A percentile compares a stretch with the other conserved stretches of the same genome.
Conservation (phyloP, 2,113 vertebrate species). For the Poeciliopsis occidentalis region DNA sequence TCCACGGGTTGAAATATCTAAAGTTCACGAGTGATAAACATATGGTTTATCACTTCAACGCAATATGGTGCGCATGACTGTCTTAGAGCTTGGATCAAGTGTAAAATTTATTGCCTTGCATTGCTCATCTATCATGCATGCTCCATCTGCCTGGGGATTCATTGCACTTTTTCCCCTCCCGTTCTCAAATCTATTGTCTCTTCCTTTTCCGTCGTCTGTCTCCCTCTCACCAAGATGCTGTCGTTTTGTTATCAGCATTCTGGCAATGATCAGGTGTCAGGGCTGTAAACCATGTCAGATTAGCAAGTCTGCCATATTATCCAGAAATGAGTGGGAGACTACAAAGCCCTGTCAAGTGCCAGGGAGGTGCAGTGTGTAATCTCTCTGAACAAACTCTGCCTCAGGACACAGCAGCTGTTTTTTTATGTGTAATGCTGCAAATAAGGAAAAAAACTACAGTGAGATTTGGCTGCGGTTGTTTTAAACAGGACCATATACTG, state of each 20-base stretch:
- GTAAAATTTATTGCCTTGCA: constrained; percentile 39
- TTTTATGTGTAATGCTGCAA: constrained; percentile 16
- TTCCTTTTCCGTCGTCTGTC: constrained; percentile 38
- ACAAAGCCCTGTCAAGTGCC: constrained; percentile 66
- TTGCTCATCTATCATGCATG: constrained; percentile 63
- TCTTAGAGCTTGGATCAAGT: constrained; percentile 25
- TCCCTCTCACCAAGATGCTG: constrained; percentile 25
- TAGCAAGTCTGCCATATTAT: constrained; percentile 57
- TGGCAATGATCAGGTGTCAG: constrained; percentile 57
- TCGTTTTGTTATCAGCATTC: constrained; percentile 47
- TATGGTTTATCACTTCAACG: constrained; percentile 37
- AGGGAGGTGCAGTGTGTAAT: constrained; percentile 57
- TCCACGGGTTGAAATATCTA: constrained; percentile 2
- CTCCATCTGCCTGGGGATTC: constrained; percentile 62
- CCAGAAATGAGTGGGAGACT: constrained; percentile 57
- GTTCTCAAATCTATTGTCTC: constrained; percentile 28
- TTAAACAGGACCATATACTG: background rate
- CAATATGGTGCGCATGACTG: constrained; percentile 27
- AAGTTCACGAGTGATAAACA: constrained; percentile 38
- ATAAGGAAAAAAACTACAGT: constrained; percentile 14
- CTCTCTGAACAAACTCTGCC: constrained; percentile 68
- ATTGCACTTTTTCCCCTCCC: constrained; percentile 26
- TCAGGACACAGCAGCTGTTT: constrained; percentile 53
- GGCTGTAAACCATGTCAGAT: constrained; percentile 59
- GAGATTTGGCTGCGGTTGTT: background rate